Conservation (phyloP, 2,797 vertebrate genomes). For the Trichosurus vulpecula region DNA sequence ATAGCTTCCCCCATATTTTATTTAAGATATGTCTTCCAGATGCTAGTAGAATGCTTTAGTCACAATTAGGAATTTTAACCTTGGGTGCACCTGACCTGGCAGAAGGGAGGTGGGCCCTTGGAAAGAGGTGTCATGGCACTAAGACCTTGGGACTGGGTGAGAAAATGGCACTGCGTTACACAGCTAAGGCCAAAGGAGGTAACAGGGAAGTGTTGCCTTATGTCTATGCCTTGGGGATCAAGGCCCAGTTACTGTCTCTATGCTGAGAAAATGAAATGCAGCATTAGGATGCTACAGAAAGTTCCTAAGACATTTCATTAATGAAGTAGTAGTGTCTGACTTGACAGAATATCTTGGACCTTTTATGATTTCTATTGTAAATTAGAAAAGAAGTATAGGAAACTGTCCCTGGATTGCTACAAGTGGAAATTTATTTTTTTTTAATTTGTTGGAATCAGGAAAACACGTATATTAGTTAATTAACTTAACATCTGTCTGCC, state of each 20-base stretch:
- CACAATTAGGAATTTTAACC: not conserved
- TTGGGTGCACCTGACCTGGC: not conserved
- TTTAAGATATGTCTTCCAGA: not conserved
- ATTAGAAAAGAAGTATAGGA: not conserved
- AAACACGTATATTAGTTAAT: not conserved
- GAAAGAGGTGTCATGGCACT: not conserved
- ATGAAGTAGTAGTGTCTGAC: not conserved
- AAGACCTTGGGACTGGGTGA: not conserved
- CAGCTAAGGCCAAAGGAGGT: not conserved
- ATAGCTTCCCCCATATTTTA: not conserved
- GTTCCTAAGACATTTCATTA: not conserved
- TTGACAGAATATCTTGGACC: not conserved
- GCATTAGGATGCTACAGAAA: not conserved
- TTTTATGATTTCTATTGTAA: not conserved
- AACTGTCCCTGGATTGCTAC: not conserved
- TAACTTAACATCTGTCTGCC: not conserved
- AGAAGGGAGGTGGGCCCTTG: not conserved
- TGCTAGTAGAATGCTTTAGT: not conserved
- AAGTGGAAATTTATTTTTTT: slow-evolving; percentile 2
- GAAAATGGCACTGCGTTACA: not conserved
- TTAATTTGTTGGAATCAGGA: slow-evolving; percentile 26
- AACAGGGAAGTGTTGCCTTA: not conserved
- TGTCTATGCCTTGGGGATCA: not conserved
- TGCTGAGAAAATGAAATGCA: not conserved
- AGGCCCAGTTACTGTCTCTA: not conserved